These are phyloP conservation scores for Pachyramphus minor DNA, from an alignment of 2,113 vertebrate species.

Conservation along the genomic window DNA sequence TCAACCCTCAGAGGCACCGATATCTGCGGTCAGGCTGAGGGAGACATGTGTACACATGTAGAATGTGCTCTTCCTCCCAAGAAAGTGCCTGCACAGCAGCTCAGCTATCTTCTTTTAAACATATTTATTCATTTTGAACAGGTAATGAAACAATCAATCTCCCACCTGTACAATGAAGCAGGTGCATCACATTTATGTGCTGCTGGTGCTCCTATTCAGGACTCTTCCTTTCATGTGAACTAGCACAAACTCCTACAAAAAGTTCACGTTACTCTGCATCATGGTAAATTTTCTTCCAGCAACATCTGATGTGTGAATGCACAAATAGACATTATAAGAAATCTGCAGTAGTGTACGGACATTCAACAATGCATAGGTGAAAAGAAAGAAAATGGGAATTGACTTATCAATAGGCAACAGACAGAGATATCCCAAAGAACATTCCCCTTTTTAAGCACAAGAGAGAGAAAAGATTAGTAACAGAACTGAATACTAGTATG, in stretches of 20 bases:
- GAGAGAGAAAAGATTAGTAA: neutral
- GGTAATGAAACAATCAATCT: neutral
- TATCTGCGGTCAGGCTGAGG: fast-evolving
- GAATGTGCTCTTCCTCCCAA: neutral
- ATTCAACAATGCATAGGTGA: neutral
- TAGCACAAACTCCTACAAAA: neutral
- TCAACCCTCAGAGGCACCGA: neutral
- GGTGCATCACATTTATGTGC: neutral
- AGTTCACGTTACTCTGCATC: neutral
- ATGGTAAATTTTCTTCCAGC: neutral
- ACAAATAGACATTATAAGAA: neutral
- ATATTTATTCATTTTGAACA: neutral
- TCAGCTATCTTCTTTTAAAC: neutral
- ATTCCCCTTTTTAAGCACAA: neutral
- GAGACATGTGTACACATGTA: neutral
- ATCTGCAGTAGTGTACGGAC: neutral
- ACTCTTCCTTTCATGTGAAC: neutral
- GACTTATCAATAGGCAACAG: neutral
- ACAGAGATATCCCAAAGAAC: neutral
- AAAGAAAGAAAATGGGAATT: neutral
- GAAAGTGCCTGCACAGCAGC: neutral
- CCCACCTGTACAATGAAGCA: neutral
- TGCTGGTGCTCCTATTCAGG: neutral
- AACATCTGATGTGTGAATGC: neutral
- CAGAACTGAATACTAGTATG: neutral